Base-by-base conservation (phyloP, 2,888 invertebrate genomes). In the Gnatocerus cornutus region DNA sequence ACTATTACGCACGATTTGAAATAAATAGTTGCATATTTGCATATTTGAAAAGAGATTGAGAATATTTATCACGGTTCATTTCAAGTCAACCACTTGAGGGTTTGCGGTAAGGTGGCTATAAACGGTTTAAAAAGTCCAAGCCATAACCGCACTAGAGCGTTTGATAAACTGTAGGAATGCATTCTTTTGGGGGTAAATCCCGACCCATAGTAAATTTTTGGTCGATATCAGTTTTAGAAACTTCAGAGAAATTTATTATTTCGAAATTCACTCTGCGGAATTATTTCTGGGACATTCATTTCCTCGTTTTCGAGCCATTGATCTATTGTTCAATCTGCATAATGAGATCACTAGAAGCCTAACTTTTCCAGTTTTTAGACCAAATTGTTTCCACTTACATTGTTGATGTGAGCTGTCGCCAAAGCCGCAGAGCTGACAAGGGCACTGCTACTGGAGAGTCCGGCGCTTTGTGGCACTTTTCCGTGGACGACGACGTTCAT, bases 371-470 rank as follows among this genome's bases (percentile, higher is more conserved):
- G 29, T 29, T 7, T 29, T 7, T 33, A 9, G 33, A n/a, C 33
- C 33, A n/a, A 33, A 7, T 33, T 9, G 6, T 6, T 2, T 33
- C 33, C 58, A 78, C 82, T 85, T 81, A 90, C 90, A 81, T 88
- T 84, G 80, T 90, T 88, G n/a, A 90, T 89, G 76, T 91, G 86
- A 59, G 93, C 85, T 65, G 92, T 92, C 30, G 94, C 90, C 43
- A 99, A 87, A 39, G 96, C 94, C 3, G 98, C 92, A 29, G 97
- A 94, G 82, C 98, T 97, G 5, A 99, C 99, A 67, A 99, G 87
- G 12, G 99, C 99, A 82, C 98, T 98, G 16, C 99, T 99, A 83
- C 98, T 98, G 0, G 99, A 99, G 33, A 99, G 88, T 3, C 99
- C 99, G 7, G 99, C 94, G 71, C 96, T 94, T 21, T 93, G 92